Evolutionary conservation across 2,797 vertebrate species (phyloP), one percentile per base, ranked within the genome.

Genomic region (Hyperoplus immaculatus): DNA sequence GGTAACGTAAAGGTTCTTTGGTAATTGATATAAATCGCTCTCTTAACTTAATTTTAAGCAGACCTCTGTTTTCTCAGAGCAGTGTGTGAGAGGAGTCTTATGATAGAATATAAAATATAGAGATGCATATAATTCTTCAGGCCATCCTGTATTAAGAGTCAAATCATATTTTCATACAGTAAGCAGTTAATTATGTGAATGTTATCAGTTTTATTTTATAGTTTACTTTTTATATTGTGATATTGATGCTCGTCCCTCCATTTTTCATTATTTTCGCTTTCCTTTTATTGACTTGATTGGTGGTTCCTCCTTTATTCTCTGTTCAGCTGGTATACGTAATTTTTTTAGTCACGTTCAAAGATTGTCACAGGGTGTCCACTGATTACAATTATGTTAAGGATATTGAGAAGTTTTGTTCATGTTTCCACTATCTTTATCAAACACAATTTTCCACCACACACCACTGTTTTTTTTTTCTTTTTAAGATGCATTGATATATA

Each of bases 391-490:
- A 8, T 43, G 54, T 60, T 15, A 3, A 58, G 29, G 11, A 51
- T 38, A 38, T 46, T 43, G 1, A 54, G 39, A n/a, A 50, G 7
- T 49, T 59, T 65, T 84, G 90, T 90, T 91, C 70, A 85, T 12
- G 42, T 53, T 75, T 69, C 29, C 49, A 56, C 41, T 78, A n/a
- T 78, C 64, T 77, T 64, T 42, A 75, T 76, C 16, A 41, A 72
- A 59, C 67, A 65, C 41, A 43, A 18, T 65, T 46, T 43, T 65
- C 69, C 36, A 65, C 45, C 49, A 65, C 46, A 68, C 56, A 75
- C 78, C 70, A 83, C 83, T 87, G 68, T 80, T 87, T 91, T 88
- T 94, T 93, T 90, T 79, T 38, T 95, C 95, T 93, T 92, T 93
- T 79, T 94, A 94, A 95, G 93, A 92, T 92, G 29, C 38, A 0